phyloP scores from a whole-genome alignment of 2,797 vertebrate species.

The Saguinus oedipus region DNA sequence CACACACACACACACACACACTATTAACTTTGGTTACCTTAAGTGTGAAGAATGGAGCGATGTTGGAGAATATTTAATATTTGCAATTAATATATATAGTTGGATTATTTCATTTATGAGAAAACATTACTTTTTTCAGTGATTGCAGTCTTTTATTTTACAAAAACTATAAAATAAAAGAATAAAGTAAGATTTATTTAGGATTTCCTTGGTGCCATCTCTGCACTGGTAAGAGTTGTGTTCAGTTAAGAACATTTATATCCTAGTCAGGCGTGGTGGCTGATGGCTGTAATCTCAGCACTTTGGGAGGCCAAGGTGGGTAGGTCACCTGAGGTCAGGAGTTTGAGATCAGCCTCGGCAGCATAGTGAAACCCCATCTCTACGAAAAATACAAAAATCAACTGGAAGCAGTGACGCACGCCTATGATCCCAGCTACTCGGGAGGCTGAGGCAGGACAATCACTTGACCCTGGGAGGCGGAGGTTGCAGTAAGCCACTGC shows the following conservation, averaged over 20 bases:
- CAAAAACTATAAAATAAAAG: too few species aligned
- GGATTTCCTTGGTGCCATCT: too few species aligned
- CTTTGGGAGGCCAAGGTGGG: too few species aligned
- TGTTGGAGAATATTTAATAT: neutral
- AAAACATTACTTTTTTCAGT: neutral
- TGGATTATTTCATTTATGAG: neutral
- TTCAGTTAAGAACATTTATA: too few species aligned
- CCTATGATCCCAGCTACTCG: neutral
- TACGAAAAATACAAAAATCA: neutral
- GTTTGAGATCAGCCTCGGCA: neutral
- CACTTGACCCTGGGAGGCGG: neutral
- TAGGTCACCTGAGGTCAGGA: too few species aligned
- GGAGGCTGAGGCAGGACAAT: neutral
- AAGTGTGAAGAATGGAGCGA: neutral
- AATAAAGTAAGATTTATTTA: too few species aligned
- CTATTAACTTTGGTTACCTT: neutral
- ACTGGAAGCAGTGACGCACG: accelerated
- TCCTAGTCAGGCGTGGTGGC: too few species aligned
- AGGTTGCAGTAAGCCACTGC: neutral
- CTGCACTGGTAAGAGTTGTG: too few species aligned
- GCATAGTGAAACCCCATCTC: neutral
- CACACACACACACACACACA: too few species aligned
- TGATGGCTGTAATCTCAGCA: too few species aligned
- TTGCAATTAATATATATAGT: neutral
- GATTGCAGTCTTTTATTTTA: neutral